phyloP scores from a whole-genome alignment of 1,140 invertebrate species.

The Drosophila repletoides region DNA sequence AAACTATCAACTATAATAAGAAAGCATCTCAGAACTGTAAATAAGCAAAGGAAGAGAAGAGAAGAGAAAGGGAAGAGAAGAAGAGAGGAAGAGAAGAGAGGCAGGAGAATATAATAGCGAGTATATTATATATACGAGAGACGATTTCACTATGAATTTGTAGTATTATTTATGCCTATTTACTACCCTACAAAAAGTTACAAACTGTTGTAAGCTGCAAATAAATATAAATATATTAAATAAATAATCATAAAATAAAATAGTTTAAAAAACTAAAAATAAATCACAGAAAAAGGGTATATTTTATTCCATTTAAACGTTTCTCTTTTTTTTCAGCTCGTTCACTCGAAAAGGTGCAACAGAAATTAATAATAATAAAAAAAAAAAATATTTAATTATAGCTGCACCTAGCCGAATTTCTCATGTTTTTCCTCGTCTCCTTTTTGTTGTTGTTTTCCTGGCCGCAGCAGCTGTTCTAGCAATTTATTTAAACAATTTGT shows the following conservation, averaged over 20 bases:
- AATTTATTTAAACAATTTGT: conserved; percentile 20
- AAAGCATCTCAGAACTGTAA: conserved; percentile 19
- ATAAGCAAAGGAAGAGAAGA: conserved; percentile 2
- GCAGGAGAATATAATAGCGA: neutral
- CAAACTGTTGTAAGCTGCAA: conserved; percentile 39
- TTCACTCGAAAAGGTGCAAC: no score
- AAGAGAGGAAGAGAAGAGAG: neutral
- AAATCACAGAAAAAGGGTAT: no score
- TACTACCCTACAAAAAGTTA: no score
- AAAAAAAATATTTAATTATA: conserved; percentile 18
- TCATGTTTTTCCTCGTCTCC: no score
- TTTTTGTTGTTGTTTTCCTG: neutral
- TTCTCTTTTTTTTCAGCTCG: no score
- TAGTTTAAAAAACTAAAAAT: no score
- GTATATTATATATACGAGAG: neutral
- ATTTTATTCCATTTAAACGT: no score
- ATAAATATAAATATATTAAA: conserved; percentile 12
- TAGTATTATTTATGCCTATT: conserved; percentile 49
- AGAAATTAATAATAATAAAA: neutral
- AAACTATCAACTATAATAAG: neutral
- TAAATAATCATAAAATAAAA: conserved; percentile 13
- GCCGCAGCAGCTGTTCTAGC: conserved; percentile 16
- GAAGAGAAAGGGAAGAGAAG: neutral
- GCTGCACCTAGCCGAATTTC: neutral
- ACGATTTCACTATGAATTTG: conserved; percentile 43